Evolutionary conservation across 1,140 invertebrate genomes (phyloP).

Genomic region (Tetraneura akinire): DNA sequence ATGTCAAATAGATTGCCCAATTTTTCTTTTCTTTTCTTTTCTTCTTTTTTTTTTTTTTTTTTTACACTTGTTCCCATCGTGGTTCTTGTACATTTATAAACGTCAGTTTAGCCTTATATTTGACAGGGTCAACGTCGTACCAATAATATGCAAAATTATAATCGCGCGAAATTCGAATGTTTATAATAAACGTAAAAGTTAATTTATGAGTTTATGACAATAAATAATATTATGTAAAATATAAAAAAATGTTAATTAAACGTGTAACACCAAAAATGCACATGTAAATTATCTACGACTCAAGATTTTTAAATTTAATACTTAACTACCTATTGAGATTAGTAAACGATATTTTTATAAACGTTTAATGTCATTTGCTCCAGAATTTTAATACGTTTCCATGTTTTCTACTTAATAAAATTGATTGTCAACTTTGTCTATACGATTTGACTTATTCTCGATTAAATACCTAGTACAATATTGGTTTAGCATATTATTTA

Average conservation of each 20-base stretch:
- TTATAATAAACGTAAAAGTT: slow-evolving; percentile 25
- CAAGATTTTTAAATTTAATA: too few species aligned
- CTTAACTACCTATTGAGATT: too few species aligned
- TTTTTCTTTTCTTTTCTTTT: slow-evolving; percentile 40
- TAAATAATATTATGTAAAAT: background rate
- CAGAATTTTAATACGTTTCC: too few species aligned
- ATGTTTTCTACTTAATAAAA: too few species aligned
- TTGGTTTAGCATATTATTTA: too few species aligned
- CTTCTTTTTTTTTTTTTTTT: background rate
- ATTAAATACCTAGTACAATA: too few species aligned
- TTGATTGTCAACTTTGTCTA: too few species aligned
- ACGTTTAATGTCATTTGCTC: too few species aligned
- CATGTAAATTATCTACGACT: too few species aligned
- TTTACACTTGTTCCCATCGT: background rate
- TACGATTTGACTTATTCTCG: too few species aligned
- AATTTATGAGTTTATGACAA: background rate
- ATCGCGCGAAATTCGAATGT: slow-evolving; percentile 21
- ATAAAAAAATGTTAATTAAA: background rate
- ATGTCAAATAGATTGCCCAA: slow-evolving; percentile 48
- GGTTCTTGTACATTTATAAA: background rate
- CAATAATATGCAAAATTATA: background rate
- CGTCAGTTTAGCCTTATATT: background rate
- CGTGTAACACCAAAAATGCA: too few species aligned
- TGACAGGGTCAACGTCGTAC: slow-evolving; percentile 29
- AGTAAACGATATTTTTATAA: too few species aligned